Evolutionary conservation across 2,888 invertebrate genomes (phyloP), one percentile per base, ranked within the genome.

Genomic region (Gari tellinella): DNA sequence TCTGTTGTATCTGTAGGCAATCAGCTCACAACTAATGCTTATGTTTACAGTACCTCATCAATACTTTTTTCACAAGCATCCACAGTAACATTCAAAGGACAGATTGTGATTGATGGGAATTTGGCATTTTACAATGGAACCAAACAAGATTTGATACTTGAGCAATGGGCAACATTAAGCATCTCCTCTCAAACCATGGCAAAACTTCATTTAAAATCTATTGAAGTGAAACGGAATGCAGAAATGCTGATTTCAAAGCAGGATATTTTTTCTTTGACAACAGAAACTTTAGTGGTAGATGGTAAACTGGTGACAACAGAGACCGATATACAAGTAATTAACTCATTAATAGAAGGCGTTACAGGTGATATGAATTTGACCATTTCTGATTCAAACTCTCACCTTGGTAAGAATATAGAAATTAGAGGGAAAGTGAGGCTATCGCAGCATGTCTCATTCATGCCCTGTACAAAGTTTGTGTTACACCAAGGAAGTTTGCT

Each of bases 401-500:
- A 83, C 64, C 23, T 86, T 4, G 86, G 85, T 8, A 48, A 65
- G 19, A 66, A 51, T 8, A 67, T 84, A 17, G 49, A 65, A 23
- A 79, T 86, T 12, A 43, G 58, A 0, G 86, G 86, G 2, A 19
- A 52, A 10, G 68, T 86, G 0, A 64, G 55, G 19, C 65, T 85
- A 12, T 23, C 58, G 64, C 14, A 37, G 85, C 8, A 79, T 78
- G 4, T 69, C 85, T 41, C 38, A 40, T 23, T 57, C 66, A n/a
- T 31, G 31, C 79, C 81, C 10, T 86, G 86, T 19, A 31, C 26
- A 23, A 19, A 61, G 10, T 77, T 85, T 38, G n/a, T 53, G 2
- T 55, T 85, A 4, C 74, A 76, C 15, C 66, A 56, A 1, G 80
- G 81, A 19, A 41, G 55, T 10, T 41, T 31, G 1, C 31, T 85